Percentiles rank a stretch among this genome's conserved stretches.
These are phyloP conservation scores for Caenorhabditis becei DNA, from an alignment of 2,888 invertebrate genomes.

Conservation along the genomic window DNA sequence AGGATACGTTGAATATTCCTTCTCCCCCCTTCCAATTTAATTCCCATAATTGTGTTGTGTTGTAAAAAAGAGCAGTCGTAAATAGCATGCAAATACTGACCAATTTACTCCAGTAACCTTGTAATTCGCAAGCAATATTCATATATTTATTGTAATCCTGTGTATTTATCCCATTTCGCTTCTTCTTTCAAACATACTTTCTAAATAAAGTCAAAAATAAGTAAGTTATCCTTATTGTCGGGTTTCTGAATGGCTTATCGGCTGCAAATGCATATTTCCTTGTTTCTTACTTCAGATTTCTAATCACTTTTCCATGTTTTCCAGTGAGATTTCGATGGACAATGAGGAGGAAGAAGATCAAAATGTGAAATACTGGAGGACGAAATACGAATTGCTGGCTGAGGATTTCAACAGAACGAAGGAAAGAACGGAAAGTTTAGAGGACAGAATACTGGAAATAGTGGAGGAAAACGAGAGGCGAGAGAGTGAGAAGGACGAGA, in stretches of 20 bases:
- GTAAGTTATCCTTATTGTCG: not conserved
- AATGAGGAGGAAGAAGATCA: conserved; percentile 46
- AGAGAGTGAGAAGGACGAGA: conserved; percentile 24
- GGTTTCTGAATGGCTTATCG: conserved; percentile 30
- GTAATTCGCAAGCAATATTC: conserved; percentile 36
- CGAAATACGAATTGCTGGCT: conserved; percentile 45
- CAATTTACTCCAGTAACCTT: conserved; percentile 24
- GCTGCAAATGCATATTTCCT: conserved; percentile 37
- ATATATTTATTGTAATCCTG: conserved; percentile 2
- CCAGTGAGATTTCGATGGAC: conserved; percentile 23
- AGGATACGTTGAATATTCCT: conserved; percentile 24
- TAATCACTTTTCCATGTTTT: not conserved
- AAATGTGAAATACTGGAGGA: conserved; percentile 55
- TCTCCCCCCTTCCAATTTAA: not conserved
- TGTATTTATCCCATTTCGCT: conserved; percentile 4
- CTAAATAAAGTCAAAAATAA: conserved; percentile 13
- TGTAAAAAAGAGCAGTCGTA: conserved; percentile 21
- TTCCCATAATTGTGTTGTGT: conserved; percentile 56
- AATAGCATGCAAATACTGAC: conserved; percentile 35
- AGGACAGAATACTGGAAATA: conserved; percentile 40
- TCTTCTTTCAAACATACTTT: not conserved
- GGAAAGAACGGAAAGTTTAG: conserved; percentile 31
- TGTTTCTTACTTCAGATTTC: conserved; percentile 1
- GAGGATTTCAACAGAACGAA: conserved; percentile 44
- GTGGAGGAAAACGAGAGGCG: conserved; percentile 38